Evolutionary conservation across 2,797 vertebrate species (phyloP).

Genomic region (Danio choprae): DNA sequence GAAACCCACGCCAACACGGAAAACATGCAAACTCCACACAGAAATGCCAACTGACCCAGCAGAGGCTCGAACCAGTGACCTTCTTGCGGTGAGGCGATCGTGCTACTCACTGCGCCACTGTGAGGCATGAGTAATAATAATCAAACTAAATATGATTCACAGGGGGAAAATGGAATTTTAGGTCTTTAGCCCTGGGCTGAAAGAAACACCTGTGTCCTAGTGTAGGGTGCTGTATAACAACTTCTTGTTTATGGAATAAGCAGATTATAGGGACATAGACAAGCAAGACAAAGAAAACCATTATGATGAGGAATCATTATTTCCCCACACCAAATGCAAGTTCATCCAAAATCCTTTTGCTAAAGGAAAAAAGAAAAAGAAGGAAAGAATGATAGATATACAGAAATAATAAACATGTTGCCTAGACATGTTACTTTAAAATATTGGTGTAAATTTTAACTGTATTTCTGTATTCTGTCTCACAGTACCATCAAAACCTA

Average conservation of each 20-base stretch:
- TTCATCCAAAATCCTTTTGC: not conserved
- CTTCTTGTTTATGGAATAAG: not conserved
- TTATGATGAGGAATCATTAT: not conserved
- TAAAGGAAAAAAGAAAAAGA: too few relatives aligned
- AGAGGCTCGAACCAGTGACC: too few relatives aligned
- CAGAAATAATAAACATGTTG: not conserved
- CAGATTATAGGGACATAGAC: not conserved
- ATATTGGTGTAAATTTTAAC: not conserved
- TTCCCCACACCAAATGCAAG: not conserved
- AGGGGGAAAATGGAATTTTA: not conserved
- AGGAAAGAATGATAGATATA: not conserved
- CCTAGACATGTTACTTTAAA: not conserved
- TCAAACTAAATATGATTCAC: not conserved
- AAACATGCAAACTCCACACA: too few relatives aligned
- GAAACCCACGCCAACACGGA: too few relatives aligned
- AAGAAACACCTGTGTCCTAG: not conserved
- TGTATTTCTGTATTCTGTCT: not conserved
- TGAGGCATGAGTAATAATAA: not conserved
- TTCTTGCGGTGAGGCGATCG: too few relatives aligned
- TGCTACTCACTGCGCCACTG: too few relatives aligned
- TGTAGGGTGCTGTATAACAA: not conserved
- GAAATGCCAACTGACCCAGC: too few relatives aligned
- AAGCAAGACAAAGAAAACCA: not conserved
- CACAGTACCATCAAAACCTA: not conserved
- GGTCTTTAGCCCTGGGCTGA: not conserved